Conservation (phyloP, 2,888 invertebrate species). For the Pomacea canaliculata region DNA sequence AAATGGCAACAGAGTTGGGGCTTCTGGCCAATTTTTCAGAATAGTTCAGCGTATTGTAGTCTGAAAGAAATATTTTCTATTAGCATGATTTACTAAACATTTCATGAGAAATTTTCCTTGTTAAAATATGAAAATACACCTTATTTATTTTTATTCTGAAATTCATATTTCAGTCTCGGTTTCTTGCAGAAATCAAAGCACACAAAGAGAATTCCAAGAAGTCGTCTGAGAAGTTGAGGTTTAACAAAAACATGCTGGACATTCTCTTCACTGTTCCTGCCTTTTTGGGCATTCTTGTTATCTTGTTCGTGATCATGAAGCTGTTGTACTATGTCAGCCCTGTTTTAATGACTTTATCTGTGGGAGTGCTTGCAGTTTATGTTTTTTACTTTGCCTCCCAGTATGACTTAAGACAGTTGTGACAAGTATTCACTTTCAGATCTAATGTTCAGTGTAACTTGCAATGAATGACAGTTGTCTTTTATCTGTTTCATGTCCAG, state of each 20-base stretch:
- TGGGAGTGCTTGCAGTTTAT: constrained; percentile 1
- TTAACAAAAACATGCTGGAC: not conserved
- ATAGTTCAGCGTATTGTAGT: too few species aligned
- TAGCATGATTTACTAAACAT: too few species aligned
- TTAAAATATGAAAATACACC: too few species aligned
- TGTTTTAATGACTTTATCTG: not conserved
- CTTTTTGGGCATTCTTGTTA: not conserved
- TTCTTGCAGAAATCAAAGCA: not conserved
- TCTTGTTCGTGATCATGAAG: not conserved
- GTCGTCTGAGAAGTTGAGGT: not conserved
- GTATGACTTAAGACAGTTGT: not conserved
- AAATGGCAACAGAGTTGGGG: too few species aligned
- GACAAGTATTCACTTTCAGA: too few species aligned
- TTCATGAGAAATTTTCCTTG: too few species aligned
- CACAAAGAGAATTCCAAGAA: not conserved
- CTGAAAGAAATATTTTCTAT: too few species aligned
- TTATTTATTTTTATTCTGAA: too few species aligned
- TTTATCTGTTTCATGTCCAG: too few species aligned
- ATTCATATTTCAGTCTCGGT: not conserved
- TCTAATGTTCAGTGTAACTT: too few species aligned
- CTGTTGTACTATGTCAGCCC: constrained; percentile 1
- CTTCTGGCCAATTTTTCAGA: too few species aligned
- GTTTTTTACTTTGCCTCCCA: not conserved
- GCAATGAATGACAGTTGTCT: too few species aligned
- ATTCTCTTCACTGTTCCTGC: not conserved